Evolutionary conservation across 2,888 invertebrate genomes (phyloP), one percentile per base, ranked within the genome.

Genomic region (Argyresthia goedartella): DNA sequence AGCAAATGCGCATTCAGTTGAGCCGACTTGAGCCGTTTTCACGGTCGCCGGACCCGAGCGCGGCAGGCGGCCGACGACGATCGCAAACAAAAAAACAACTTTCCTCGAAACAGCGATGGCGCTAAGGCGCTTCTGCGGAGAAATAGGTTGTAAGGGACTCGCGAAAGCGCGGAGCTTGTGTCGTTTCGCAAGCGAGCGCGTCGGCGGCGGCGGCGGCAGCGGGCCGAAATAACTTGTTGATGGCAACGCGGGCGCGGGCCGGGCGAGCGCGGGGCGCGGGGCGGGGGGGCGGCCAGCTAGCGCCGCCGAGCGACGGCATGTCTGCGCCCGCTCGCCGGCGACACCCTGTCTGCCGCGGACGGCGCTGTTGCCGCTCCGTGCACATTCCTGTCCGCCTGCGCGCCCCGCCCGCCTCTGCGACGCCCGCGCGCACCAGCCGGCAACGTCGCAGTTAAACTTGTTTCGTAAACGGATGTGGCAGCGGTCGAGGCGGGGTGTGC

Each of bases 331-430:
- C 91, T 88, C 89, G 91, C 89, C 91, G 95, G 95, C 95, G 95
- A 95, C 95, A 94, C 93, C 93, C 92, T 94, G 95, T 95, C 95
- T 95, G 93, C 93, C 91, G 89, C 91, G 91, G 92, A 90, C 90
- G 85, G 88, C 92, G 73, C 59, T 79, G 93, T 91, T 93, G 92
- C 89, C 92, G 81, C 61, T 65, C 70, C 63, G 69, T 71, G 71
- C 86, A 65, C 88, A 89, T 81, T 84, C 85, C 76, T 84, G 72
- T 76, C 81, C 82, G 79, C 85, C 81, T 76, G 80, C 75, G 69
- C 81, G 76, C 76, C 76, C 72, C 62, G 54, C 56, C 62, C 46
- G 47, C 60, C 65, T 59, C 64, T 64, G 55, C 69, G 61, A 63
- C 79, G 69, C 80, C 81, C 77, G 81, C 79, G 74, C 76, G 71